Base-by-base conservation (phyloP, 2,113 vertebrate genomes). In the Shinisaurus crocodilurus region DNA sequence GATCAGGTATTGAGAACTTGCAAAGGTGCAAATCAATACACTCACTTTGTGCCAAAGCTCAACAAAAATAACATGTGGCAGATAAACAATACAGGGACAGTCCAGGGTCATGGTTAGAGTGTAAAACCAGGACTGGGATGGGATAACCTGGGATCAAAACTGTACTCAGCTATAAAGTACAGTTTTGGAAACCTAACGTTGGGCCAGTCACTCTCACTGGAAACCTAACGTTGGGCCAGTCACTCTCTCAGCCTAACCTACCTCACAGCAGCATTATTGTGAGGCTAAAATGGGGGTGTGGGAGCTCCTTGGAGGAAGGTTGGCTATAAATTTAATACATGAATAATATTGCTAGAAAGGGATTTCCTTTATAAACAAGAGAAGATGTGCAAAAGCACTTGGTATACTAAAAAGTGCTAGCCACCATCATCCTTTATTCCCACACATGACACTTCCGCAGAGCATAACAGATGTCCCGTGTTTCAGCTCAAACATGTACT, bases 311-410 rank as follows among this genome's bases (percentile, higher is more conserved):
- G 34, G 15, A 86, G 83, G 63, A 92, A 91, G 86, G 57, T 83
- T 77, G 65, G 27, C 32, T 65, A 82, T 92, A 91, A 96, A 90
- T 91, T 67, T 85, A 89, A 40, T 37, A 15, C 13, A 72, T 87
- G 84, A 91, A 74, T 89, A 2, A 84, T 87, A 87, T 43, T 63
- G 60, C 0, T 29, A 69, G 10, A 79, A 88, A 67, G 40, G 8
- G 23, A 67, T 13, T 25, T 43, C 8, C n/a, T 60, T 60, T 20
- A 76, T 43, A 60, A 65, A 79, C 20, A 45, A 76, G 34, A 74
- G 29, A n/a, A 3, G 5, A 70, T 69, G 16, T 81, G 7, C 16
- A 81, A 70, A 67, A 45, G 25, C 20, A 63, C 25, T 83, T 83
- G 16, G 65, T 15, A 65, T 65, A 83, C n/a, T 83, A 20, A 37